These are phyloP conservation scores for Sandelia bainsii DNA, from an alignment of 2,797 vertebrate genomes.

Conservation along the genomic window DNA sequence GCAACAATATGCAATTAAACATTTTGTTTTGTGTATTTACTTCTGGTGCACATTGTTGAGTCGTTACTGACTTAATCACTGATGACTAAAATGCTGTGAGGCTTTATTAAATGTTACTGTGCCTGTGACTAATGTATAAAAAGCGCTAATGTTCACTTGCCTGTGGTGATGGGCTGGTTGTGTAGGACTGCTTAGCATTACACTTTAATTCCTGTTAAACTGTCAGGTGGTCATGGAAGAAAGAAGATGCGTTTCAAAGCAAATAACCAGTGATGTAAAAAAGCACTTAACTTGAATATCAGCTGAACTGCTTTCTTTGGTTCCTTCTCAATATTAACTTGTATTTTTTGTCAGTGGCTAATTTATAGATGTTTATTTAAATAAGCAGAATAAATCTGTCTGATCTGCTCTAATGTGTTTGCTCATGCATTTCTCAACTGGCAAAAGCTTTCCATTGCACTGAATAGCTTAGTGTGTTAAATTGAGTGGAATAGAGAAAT, in stretches of 20 bases:
- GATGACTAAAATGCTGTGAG: constrained; percentile 11
- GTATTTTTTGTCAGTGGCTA: constrained; percentile 53
- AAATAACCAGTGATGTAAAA: constrained; percentile 5
- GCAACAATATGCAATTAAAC: background rate
- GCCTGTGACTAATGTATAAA: constrained; percentile 2
- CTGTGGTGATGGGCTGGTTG: background rate
- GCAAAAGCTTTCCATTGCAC: constrained; percentile 48
- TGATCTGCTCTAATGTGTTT: constrained; percentile 40
- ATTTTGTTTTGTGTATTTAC: constrained; percentile 12
- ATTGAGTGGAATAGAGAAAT: constrained; percentile 56
- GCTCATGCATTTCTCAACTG: constrained; percentile 59
- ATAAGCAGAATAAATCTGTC: constrained; percentile 63
- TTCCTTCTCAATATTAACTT: constrained; percentile 35
- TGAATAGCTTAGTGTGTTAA: constrained; percentile 64
- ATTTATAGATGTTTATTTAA: constrained; percentile 61
- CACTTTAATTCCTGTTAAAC: constrained; percentile 19
- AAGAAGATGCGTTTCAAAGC: constrained; percentile 6
- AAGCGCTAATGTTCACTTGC: constrained; percentile 12
- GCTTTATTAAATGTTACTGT: constrained; percentile 25
- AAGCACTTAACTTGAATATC: constrained; percentile 13
- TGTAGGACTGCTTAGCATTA: constrained; percentile 1
- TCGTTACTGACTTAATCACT: constrained; percentile 17
- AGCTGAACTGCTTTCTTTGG: constrained; percentile 13
- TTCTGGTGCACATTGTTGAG: background rate
- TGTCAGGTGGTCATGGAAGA: background rate